phyloP scores from a whole-genome alignment of 2,888 invertebrate species.

The Tipula lateralis region DNA sequence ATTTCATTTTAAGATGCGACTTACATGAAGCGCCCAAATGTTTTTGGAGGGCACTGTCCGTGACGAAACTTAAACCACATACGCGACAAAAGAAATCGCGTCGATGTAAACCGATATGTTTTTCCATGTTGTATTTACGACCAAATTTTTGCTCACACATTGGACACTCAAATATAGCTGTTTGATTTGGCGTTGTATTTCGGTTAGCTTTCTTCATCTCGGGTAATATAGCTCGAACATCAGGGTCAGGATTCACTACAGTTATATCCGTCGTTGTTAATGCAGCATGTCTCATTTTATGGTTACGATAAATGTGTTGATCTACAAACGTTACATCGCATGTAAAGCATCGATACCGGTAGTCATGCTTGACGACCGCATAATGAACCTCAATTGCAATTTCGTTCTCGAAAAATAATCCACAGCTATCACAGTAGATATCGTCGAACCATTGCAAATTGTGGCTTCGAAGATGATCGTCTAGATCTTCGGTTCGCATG shows the following conservation, averaged over 20 bases:
- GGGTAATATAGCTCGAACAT: background rate
- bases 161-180: slow-evolving; percentile 33
- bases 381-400: background rate
- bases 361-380: background rate
- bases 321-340: background rate
- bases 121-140: slow-evolving; percentile 36
- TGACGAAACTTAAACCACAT: slow-evolving; percentile 38
- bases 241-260: background rate
- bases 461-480: background rate
- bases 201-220: background rate
- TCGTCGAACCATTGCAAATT: background rate
- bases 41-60: slow-evolving; percentile 36
- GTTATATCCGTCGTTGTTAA: background rate
- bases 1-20: background rate
- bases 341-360: background rate
- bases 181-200: background rate
- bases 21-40: slow-evolving; percentile 34
- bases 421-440: background rate
- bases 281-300: background rate
- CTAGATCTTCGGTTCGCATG: background rate
- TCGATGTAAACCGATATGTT: slow-evolving; percentile 37
- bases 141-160: slow-evolving; percentile 38
- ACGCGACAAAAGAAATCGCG: slow-evolving; percentile 37
- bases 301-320: background rate
- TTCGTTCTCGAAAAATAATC: slow-evolving; percentile 27